Conservation (phyloP, 2,888 invertebrate species). For the Noctua comes region DNA sequence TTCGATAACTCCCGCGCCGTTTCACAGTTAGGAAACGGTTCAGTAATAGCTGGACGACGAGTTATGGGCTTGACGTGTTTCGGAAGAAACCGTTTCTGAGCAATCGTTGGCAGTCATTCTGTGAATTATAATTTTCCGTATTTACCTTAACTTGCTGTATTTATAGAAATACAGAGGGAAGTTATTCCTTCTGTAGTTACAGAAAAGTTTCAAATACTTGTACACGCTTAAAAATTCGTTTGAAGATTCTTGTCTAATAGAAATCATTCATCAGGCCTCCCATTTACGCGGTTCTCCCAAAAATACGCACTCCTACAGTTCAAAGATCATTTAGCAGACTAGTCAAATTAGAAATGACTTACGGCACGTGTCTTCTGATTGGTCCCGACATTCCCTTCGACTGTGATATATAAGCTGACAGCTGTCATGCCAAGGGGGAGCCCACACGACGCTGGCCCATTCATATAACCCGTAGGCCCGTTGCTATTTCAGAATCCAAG, state of each 20-base stretch:
- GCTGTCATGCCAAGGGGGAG: slow-evolving; percentile 53
- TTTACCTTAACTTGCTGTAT: slow-evolving; percentile 10
- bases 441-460: slow-evolving; percentile 46
- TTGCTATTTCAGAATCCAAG: slow-evolving; percentile 34
- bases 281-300: slow-evolving; percentile 20
- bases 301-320: slow-evolving; percentile 37
- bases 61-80: slow-evolving; percentile 31
- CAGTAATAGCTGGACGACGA: slow-evolving; percentile 38
- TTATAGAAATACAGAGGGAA: background rate
- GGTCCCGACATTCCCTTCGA: slow-evolving; percentile 25
- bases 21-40: slow-evolving; percentile 44
- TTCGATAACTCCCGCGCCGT: slow-evolving; percentile 26
- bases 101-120: slow-evolving; percentile 13
- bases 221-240: slow-evolving; percentile 12
- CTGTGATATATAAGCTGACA: slow-evolving; percentile 51
- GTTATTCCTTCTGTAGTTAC: background rate
- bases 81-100: slow-evolving; percentile 30
- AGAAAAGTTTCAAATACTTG: slow-evolving; percentile 5
- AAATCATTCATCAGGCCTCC: slow-evolving; percentile 31
- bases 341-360: slow-evolving; percentile 54
- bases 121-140: slow-evolving; percentile 28
- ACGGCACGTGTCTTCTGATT: slow-evolving; percentile 23
- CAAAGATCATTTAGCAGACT: slow-evolving; percentile 42
- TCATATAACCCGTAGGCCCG: slow-evolving; percentile 38
- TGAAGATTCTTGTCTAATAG: slow-evolving; percentile 4